phyloP scores from a whole-genome alignment of 2,797 vertebrate species.

The Galagoides demidoff region DNA sequence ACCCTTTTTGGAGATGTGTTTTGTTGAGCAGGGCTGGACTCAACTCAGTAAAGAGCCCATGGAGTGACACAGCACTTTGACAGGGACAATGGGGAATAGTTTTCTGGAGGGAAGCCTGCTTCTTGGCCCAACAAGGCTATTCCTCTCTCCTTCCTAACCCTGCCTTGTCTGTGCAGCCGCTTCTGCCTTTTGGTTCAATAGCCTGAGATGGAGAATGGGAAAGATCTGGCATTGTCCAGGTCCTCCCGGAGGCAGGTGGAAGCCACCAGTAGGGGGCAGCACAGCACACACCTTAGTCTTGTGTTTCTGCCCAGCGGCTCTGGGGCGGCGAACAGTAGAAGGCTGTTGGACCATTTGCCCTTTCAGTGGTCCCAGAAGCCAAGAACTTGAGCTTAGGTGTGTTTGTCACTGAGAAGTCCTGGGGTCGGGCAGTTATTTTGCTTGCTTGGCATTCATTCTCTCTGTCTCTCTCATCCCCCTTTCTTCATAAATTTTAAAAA shows the following conservation, averaged over 20 bases:
- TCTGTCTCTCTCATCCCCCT: neutral
- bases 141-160: neutral
- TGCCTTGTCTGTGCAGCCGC: neutral
- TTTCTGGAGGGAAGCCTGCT: neutral
- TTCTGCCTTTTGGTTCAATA: neutral
- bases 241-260: neutral
- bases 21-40: neutral
- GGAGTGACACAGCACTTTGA: neutral
- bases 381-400: neutral
- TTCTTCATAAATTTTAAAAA: neutral
- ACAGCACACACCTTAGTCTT: neutral
- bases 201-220: neutral
- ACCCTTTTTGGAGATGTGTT: neutral
- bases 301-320: neutral
- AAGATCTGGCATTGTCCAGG: neutral
- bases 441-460: neutral
- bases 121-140: neutral
- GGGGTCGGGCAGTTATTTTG: neutral
- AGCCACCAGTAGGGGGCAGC: slow-evolving; percentile 68
- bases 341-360: neutral
- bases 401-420: neutral
- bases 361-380: neutral
- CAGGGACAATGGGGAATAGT: neutral
- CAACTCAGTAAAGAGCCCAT: neutral
- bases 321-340: neutral